Conservation (phyloP, 2,113 vertebrate species). For the Indicator maculatus region DNA sequence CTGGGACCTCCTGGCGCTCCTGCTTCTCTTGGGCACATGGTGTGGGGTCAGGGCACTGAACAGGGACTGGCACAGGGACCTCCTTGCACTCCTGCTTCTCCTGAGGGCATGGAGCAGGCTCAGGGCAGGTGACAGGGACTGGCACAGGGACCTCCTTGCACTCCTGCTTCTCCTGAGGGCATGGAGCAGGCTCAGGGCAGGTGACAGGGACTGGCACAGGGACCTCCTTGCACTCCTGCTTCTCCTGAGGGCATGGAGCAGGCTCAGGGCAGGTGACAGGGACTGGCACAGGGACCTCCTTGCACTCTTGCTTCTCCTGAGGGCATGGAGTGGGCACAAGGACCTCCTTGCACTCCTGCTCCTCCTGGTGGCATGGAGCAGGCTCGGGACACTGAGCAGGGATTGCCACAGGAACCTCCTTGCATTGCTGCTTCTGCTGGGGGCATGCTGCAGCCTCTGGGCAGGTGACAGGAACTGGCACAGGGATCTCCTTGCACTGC, state of each 20-base stretch:
- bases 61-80: neutral
- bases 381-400: neutral
- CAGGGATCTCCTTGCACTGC: neutral
- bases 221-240: neutral
- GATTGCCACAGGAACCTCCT: neutral
- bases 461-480: neutral
- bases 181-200: neutral
- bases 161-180: neutral
- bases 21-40: neutral
- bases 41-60: neutral
- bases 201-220: neutral
- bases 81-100: neutral
- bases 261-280: neutral
- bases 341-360: neutral
- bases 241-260: neutral
- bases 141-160: neutral
- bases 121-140: neutral
- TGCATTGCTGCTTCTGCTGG: neutral
- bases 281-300: neutral
- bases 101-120: neutral
- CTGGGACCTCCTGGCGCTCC: neutral
- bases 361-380: neutral
- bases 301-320: neutral
- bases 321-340: neutral
- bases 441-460: neutral